Conservation (phyloP, 1,140 invertebrate genomes). For the Macrotrachela quadricornifera region DNA sequence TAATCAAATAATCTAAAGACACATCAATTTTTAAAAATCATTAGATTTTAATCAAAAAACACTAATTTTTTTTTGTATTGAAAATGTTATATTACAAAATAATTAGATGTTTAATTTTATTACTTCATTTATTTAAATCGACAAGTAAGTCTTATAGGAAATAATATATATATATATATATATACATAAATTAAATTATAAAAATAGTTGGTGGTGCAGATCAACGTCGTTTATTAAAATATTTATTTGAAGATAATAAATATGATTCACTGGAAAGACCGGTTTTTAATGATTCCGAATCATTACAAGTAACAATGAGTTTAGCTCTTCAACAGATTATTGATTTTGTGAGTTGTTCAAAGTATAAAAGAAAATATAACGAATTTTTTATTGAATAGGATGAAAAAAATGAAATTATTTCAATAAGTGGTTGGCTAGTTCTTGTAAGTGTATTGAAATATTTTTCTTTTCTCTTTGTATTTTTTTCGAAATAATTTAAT, state of each 20-base stretch:
- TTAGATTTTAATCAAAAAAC: too few species aligned
- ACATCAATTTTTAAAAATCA: too few species aligned
- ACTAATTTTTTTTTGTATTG: too few species aligned
- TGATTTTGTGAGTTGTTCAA: neutral
- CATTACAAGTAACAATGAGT: conserved; percentile 5
- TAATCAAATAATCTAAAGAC: too few species aligned
- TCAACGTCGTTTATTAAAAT: conserved; percentile 1
- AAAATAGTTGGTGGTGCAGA: neutral
- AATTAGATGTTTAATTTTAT: too few species aligned
- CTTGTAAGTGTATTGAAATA: neutral
- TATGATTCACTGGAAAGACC: conserved; percentile 6
- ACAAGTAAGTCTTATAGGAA: too few species aligned
- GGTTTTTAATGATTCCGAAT: neutral
- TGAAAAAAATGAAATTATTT: conserved; percentile 6
- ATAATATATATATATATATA: too few species aligned
- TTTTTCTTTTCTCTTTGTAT: too few species aligned
- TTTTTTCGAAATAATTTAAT: too few species aligned
- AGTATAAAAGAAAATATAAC: neutral
- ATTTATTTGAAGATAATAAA: neutral
- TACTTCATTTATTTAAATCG: too few species aligned
- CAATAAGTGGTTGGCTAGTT: conserved; percentile 3
- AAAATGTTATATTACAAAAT: too few species aligned
- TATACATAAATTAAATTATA: too few species aligned
- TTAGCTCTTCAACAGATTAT: conserved; percentile 6
- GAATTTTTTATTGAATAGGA: neutral